These are phyloP conservation scores for Chaetops frenatus DNA, from an alignment of 2,113 vertebrate species.

Conservation along the genomic window DNA sequence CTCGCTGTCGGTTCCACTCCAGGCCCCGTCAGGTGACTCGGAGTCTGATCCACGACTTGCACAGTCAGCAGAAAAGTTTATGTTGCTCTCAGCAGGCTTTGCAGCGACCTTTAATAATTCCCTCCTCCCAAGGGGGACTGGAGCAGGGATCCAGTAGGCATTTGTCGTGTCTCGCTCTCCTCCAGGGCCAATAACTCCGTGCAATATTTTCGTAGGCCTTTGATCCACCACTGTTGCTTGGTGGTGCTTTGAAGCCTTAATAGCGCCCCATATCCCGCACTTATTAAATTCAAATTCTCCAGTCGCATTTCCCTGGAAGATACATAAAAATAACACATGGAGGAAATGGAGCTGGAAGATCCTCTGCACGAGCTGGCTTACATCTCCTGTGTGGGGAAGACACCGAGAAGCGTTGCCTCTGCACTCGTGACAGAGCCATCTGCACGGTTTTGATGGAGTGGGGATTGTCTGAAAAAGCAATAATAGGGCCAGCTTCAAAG, in stretches of 20 bases:
- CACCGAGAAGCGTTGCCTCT: not conserved
- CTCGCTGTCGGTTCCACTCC: not conserved
- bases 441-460: not conserved
- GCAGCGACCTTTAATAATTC: not conserved
- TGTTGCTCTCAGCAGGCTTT: constrained; percentile 33
- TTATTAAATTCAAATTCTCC: constrained; percentile 60
- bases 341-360: constrained; percentile 44
- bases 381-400: not conserved
- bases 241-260: constrained; percentile 44
- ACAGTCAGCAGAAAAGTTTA: constrained; percentile 3
- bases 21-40: not conserved
- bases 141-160: constrained; percentile 10
- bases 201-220: constrained; percentile 27
- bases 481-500: constrained; percentile 18
- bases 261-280: not conserved
- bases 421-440: not conserved
- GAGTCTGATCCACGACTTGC: not conserved
- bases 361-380: not conserved
- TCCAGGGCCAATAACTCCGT: not conserved
- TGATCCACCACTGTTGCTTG: constrained; percentile 11
- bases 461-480: constrained; percentile 33
- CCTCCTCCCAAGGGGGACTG: not conserved
- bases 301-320: constrained; percentile 34
- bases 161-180: not conserved
- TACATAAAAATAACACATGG: constrained; percentile 55